These are phyloP conservation scores for Drepana arcuata DNA, from an alignment of 1,140 invertebrate species.

Conservation along the genomic window DNA sequence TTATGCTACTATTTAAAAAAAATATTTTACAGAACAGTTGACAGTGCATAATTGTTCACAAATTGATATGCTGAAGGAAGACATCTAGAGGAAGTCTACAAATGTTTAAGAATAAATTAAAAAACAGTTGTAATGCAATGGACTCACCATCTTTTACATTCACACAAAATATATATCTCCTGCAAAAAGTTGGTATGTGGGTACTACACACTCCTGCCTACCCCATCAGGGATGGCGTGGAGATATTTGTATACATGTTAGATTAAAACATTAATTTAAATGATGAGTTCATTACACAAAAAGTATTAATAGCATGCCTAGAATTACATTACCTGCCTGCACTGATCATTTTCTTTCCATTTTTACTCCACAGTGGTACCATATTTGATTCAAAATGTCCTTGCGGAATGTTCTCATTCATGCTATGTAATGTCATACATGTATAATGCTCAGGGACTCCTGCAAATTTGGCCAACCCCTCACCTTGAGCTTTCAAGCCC, in stretches of 20 bases:
- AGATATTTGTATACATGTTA: too few relatives aligned
- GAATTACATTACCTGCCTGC: slow-evolving; percentile 37
- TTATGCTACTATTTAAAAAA: slow-evolving; percentile 6
- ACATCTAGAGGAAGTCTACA: background rate
- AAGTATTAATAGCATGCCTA: too few relatives aligned
- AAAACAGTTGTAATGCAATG: too few relatives aligned
- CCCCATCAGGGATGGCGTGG: too few relatives aligned
- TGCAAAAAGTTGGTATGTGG: too few relatives aligned
- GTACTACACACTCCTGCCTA: too few relatives aligned
- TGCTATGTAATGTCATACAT: slow-evolving; percentile 43
- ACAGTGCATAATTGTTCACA: slow-evolving; percentile 1
- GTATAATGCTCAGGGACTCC: slow-evolving; percentile 36
- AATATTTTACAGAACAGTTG: background rate
- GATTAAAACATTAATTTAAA: too few relatives aligned
- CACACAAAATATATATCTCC: too few relatives aligned
- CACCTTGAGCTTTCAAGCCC: slow-evolving; percentile 42
- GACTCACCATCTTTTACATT: too few relatives aligned
- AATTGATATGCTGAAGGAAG: background rate
- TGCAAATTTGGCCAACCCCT: slow-evolving; percentile 51
- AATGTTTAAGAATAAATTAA: background rate
- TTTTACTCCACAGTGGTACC: slow-evolving; percentile 81
- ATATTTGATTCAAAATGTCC: slow-evolving; percentile 79
- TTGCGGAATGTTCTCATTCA: slow-evolving; percentile 47
- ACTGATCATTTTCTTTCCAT: slow-evolving; percentile 78
- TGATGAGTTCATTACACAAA: too few relatives aligned